Conservation (phyloP, 2,113 vertebrate genomes). For the Antennarius striatus region DNA sequence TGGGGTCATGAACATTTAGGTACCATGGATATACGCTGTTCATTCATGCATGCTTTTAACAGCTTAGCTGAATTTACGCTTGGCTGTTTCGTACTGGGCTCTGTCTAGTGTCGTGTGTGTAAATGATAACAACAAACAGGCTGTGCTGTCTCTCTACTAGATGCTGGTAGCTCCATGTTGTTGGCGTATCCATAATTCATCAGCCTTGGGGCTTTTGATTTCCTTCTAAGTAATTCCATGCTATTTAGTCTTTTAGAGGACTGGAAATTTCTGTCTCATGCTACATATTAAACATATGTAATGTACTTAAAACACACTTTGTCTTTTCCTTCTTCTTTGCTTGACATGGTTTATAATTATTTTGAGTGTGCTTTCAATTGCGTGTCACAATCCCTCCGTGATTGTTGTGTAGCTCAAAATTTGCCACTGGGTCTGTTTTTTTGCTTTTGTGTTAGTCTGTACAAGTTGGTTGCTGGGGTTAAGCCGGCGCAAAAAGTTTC, state of each 20-base stretch:
- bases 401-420: slow-evolving; percentile 17
- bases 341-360: slow-evolving; percentile 19
- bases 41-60: slow-evolving; percentile 32
- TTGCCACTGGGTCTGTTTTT: not conserved
- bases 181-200: slow-evolving; percentile 62
- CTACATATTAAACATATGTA: slow-evolving; percentile 1
- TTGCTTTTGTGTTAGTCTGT: not conserved
- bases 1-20: slow-evolving; percentile 22
- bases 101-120: slow-evolving; percentile 18
- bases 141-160: slow-evolving; percentile 27
- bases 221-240: slow-evolving; percentile 26
- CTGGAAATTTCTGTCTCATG: slow-evolving; percentile 11
- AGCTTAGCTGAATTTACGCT: slow-evolving; percentile 19
- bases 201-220: slow-evolving; percentile 37
- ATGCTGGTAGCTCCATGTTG: slow-evolving; percentile 49
- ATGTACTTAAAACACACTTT: not conserved
- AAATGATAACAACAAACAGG: slow-evolving; percentile 14
- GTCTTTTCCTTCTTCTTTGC: slow-evolving; percentile 24
- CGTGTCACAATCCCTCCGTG: slow-evolving; percentile 8
- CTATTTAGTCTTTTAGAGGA: slow-evolving; percentile 29
- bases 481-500: no score
- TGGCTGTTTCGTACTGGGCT: slow-evolving; percentile 17
- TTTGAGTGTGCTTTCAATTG: slow-evolving; percentile 15
- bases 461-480: no score
- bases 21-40: slow-evolving; percentile 23